These are phyloP conservation scores for Drosophila biarmipes DNA, from an alignment of 1,140 invertebrate genomes.

Conservation along the genomic window DNA sequence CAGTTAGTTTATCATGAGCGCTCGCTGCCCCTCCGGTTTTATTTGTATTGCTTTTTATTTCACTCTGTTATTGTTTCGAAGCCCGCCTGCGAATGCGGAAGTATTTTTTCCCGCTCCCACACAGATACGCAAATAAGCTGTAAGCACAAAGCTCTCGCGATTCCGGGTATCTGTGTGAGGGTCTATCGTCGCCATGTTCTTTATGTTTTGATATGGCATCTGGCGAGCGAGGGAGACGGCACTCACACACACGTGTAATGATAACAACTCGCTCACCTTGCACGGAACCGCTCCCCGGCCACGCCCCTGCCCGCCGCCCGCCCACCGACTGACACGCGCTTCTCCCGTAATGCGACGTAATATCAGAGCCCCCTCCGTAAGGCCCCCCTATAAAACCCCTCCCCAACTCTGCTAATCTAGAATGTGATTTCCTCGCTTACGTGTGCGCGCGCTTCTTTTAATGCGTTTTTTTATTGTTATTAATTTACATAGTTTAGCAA, in stretches of 20 bases:
- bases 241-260: conserved; percentile 58
- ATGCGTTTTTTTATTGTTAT: conserved; percentile 61
- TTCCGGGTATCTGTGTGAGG: neutral
- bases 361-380: conserved; percentile 21
- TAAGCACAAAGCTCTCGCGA: conserved; percentile 40
- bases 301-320: neutral
- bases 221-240: conserved; percentile 7
- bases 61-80: conserved; percentile 61
- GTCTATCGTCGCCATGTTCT: conserved; percentile 75
- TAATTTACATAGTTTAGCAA: conserved; percentile 64
- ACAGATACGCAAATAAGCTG: conserved; percentile 67
- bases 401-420: conserved; percentile 5
- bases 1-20: conserved; percentile 59
- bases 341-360: conserved; percentile 77
- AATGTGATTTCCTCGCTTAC: conserved; percentile 40
- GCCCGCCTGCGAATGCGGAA: conserved; percentile 68
- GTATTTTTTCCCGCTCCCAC: conserved; percentile 62
- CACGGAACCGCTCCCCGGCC: conserved; percentile 43
- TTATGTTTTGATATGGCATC: conserved; percentile 65
- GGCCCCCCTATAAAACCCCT: conserved; percentile 1
- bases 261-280: conserved; percentile 80
- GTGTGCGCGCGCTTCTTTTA: conserved; percentile 22
- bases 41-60: conserved; percentile 17
- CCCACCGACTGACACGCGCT: conserved; percentile 61
- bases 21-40: conserved; percentile 23